Conservation (phyloP, 2,888 invertebrate species). For the Drosophila lutescens region DNA sequence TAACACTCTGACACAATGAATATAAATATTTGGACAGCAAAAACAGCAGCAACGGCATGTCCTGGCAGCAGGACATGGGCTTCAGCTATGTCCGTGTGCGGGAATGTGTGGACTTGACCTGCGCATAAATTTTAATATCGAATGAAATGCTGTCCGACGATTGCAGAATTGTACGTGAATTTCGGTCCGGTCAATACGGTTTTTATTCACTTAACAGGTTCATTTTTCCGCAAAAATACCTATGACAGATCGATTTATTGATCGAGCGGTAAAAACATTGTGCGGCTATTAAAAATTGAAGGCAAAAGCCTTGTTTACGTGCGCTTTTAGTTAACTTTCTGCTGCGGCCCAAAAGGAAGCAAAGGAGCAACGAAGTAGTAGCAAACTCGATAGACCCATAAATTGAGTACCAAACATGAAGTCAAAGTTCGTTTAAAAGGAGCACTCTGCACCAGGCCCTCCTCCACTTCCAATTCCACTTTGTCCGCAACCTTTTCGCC, state of each 20-base stretch:
- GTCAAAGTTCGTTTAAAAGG: conserved; percentile 74
- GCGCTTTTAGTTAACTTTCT: conserved; percentile 72
- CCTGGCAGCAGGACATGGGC: conserved; percentile 60
- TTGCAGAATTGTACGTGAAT: conserved; percentile 33
- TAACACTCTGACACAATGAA: conserved; percentile 80
- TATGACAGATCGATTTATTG: conserved; percentile 30
- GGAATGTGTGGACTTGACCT: conserved; percentile 58
- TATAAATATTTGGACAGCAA: conserved; percentile 81
- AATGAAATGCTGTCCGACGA: conserved; percentile 62
- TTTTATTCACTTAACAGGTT: conserved; percentile 2
- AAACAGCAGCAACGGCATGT: conserved; percentile 61
- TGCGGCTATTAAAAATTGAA: conserved; percentile 72
- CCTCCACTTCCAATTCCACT: conserved; percentile 12
- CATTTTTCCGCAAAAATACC: not conserved
- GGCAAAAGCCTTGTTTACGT: conserved; percentile 74
- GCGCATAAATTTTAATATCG: conserved; percentile 76
- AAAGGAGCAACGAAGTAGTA: conserved; percentile 8
- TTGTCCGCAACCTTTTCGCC: conserved; percentile 47
- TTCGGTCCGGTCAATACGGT: conserved; percentile 16
- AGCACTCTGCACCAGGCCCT: conserved; percentile 11
- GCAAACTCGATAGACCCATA: conserved; percentile 77
- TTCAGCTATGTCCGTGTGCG: conserved; percentile 43
- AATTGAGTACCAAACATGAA: conserved; percentile 73
- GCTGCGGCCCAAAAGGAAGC: not conserved
- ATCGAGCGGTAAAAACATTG: conserved; percentile 59